Percentiles rank a stretch among this genome's conserved stretches.
Conservation (phyloP, 2,888 invertebrate species). For the Heteropelma amictum region DNA sequence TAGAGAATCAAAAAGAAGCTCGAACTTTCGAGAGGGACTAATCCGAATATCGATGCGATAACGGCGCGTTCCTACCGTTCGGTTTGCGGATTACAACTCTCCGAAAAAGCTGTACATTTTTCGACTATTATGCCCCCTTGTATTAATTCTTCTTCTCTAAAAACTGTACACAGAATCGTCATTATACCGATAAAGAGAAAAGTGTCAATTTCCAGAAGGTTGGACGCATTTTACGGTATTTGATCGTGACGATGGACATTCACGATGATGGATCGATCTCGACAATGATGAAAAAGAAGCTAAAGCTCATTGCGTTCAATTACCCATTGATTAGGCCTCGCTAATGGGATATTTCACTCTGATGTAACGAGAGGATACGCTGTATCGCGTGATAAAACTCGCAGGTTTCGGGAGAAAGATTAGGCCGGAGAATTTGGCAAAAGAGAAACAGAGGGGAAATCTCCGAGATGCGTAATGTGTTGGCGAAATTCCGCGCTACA, state of each 20-base stretch:
- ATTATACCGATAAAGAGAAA: not conserved
- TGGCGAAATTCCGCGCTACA: slow-evolving; percentile 20
- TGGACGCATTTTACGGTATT: too few relatives aligned
- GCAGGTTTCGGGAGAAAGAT: slow-evolving; percentile 26
- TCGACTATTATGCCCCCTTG: not conserved
- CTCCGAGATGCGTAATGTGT: slow-evolving; percentile 36
- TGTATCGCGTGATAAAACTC: slow-evolving; percentile 35
- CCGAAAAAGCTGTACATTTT: not conserved
- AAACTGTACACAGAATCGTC: slow-evolving; percentile 1
- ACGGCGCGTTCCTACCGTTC: slow-evolving; percentile 3
- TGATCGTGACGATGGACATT: too few relatives aligned
- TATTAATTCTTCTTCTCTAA: too few relatives aligned
- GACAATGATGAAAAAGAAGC: not conserved
- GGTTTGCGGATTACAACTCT: slow-evolving; percentile 36
- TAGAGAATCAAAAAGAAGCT: slow-evolving; percentile 2
- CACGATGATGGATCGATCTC: not conserved
- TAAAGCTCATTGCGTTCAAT: not conserved
- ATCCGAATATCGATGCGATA: slow-evolving; percentile 42
- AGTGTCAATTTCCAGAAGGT: too few relatives aligned
- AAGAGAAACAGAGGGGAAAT: slow-evolving; percentile 15
- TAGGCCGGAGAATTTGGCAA: not conserved
- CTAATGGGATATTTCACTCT: not conserved
- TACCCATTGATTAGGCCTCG: not conserved
- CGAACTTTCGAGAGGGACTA: slow-evolving; percentile 25
- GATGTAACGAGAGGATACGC: not conserved